These are phyloP conservation scores for Oxystoma pomonae DNA, from an alignment of 2,888 invertebrate species.

Conservation along the genomic window DNA sequence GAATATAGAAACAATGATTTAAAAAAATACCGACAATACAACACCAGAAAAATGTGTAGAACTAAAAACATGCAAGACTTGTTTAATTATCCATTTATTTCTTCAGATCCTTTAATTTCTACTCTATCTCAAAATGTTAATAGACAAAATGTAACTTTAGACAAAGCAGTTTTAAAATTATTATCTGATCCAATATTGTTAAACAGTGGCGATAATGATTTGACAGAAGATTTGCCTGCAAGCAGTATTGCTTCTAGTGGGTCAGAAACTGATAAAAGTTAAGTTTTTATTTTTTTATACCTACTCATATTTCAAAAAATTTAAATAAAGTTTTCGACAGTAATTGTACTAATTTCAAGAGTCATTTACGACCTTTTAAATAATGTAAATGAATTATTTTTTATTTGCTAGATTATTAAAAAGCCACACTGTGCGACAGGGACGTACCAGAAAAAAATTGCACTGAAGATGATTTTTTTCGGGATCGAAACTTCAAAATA, in stretches of 20 bases:
- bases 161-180: conserved; percentile 4
- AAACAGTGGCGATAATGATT: not conserved
- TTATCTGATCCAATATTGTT: conserved; percentile 3
- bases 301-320: too few species aligned
- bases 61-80: conserved; percentile 17
- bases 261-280: not conserved
- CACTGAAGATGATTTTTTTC: too few species aligned
- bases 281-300: too few species aligned
- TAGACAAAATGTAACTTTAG: not conserved
- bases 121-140: not conserved
- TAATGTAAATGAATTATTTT: not conserved
- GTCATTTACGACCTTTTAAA: not conserved
- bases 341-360: not conserved
- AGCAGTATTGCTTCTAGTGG: not conserved
- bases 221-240: not conserved
- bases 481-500: too few species aligned
- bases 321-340: too few species aligned
- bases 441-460: too few species aligned
- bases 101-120: conserved; percentile 14
- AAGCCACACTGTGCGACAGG: not conserved
- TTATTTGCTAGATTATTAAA: not conserved
- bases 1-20: conserved; percentile 25
- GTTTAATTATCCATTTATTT: conserved; percentile 10
- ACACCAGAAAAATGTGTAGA: conserved; percentile 8
- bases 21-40: conserved; percentile 12